phyloP scores from a whole-genome alignment of 2,113 vertebrate genomes.

The Cinclus cinclus region DNA sequence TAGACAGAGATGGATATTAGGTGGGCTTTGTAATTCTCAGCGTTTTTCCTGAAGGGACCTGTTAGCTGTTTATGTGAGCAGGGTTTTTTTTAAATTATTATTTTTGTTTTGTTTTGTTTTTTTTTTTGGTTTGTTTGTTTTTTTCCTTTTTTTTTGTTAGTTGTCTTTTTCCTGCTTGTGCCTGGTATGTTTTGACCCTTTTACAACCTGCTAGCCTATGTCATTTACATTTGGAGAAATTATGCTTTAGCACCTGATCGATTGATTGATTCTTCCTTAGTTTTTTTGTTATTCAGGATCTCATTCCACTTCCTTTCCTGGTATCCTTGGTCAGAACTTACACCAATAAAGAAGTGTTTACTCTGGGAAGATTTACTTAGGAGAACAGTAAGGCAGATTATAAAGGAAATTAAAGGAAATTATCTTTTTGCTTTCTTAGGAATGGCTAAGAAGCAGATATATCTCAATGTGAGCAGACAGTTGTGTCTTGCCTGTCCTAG shows the following conservation, averaged over 20 bases:
- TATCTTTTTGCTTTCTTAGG: background rate
- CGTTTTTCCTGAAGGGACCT: background rate
- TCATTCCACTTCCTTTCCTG: background rate
- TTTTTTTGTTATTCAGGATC: background rate
- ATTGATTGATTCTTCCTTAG: background rate
- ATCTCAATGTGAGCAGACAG: background rate
- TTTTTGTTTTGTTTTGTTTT: background rate
- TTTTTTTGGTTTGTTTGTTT: no score
- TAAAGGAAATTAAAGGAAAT: background rate
- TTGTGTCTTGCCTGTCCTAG: background rate
- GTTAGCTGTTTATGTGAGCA: background rate
- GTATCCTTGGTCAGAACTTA: background rate
- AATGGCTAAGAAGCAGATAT: background rate
- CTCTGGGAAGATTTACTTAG: background rate
- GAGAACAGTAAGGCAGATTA: background rate
- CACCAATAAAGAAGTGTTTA: background rate
- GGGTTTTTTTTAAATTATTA: no score
- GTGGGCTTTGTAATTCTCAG: fast-evolving
- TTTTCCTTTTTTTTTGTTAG: background rate
- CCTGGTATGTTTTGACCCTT: fast-evolving
- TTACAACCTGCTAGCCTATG: background rate
- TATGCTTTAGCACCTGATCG: background rate
- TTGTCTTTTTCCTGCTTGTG: background rate
- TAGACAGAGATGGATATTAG: background rate
- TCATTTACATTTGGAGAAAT: background rate